Evolutionary conservation across 2,888 invertebrate species (phyloP), one percentile per base, ranked within the genome.

Genomic region (Polydrusus cervinus): DNA sequence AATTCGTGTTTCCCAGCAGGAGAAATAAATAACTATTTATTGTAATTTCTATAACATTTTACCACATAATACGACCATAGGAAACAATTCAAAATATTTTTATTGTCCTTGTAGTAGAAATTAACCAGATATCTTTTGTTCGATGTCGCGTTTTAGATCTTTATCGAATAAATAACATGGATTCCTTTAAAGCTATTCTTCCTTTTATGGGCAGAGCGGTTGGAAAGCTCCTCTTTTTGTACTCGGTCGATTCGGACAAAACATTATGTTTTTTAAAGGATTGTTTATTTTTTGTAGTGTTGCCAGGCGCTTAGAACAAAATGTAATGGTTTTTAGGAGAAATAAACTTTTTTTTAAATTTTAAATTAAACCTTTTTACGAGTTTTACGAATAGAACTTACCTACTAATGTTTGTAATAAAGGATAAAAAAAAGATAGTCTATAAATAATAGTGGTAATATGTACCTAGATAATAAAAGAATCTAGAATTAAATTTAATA

Each of bases 101-200:
- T 83, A 83, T 82, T 82, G 81, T 80, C 78, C 75, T 79, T 74
- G 82, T 81, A 79, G 78, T 78, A 66, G 79, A 79, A 83, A 84
- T 84, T 82, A 83, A 83, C 80, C 79, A 75, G 80, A 80, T 79
- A 79, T 81, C 82, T 83, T 84, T 83, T 83, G 83, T 82, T 82
- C 79, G 79, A 81, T 80, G 81, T 81, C 82, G 80, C 82, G 80
- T 82, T 83, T 81, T 78, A 83, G 84, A 85, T 85, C 81, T 81
- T 82, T 84, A 85, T 84, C 84, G 70, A 80, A 83, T 83, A 84
- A 84, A 84, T 83, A 84, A 83, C 82, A 81, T 72, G 82, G 79
- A 84, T 83, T 83, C 84, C 83, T 78, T 75, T 79, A 81, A 78
- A 80, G 78, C 79, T 76, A 79, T 81, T 81, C 80, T 80, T 77